Evolutionary conservation across 1,140 invertebrate species (phyloP).

Genomic region (Glomeris maerens): DNA sequence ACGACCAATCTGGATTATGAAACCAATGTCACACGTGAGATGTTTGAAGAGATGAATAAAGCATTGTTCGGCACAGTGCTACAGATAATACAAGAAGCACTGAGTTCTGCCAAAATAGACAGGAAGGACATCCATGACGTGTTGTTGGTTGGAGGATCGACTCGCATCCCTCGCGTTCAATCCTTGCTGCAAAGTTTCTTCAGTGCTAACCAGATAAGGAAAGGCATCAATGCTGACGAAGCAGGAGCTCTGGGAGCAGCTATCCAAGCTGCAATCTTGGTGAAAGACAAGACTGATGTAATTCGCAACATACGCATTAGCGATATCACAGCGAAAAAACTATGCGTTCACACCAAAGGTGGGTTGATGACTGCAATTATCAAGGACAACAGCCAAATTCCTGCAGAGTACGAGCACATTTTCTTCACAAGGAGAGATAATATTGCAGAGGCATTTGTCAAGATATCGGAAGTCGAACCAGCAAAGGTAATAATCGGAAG

Average conservation of each 20-base stretch:
- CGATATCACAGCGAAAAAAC: too few species aligned
- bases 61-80: constrained; percentile 43
- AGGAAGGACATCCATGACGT: constrained; percentile 57
- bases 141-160: constrained; percentile 66
- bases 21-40: constrained; percentile 81
- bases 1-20: constrained; percentile 97
- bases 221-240: constrained; percentile 81
- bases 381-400: too few species aligned
- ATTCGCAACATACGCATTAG: too few species aligned
- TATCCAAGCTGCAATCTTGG: constrained; percentile 62
- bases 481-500: too few species aligned
- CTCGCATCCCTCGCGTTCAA: constrained; percentile 51
- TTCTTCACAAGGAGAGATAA: too few species aligned
- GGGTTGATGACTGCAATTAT: too few species aligned
- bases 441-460: too few species aligned
- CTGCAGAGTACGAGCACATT: too few species aligned
- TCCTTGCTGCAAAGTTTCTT: constrained; percentile 79
- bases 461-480: too few species aligned
- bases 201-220: constrained; percentile 51
- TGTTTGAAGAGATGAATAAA: constrained; percentile 85
- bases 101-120: constrained; percentile 57
- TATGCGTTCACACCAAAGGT: too few species aligned
- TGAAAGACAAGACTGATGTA: too few species aligned
- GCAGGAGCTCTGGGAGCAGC: constrained; percentile 62
- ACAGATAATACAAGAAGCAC: constrained; percentile 51